A percentile compares a stretch with the other conserved stretches of the same genome.
Conservation (phyloP, 1,140 invertebrate genomes). For the Cyphomyrmex costatus region DNA sequence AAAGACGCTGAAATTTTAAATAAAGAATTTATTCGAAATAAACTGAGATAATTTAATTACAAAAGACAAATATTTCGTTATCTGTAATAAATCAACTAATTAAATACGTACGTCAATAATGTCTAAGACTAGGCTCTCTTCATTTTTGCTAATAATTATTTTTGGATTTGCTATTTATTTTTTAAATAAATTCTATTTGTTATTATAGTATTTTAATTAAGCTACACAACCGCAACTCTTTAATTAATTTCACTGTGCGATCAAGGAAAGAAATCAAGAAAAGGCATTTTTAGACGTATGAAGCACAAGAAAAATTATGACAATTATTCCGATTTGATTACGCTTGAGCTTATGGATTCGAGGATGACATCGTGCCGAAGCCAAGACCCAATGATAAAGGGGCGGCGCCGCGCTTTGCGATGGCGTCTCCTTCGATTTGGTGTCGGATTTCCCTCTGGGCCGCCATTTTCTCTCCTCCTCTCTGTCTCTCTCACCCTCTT, state of each 20-base stretch:
- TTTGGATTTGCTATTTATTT: neutral
- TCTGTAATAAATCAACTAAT: neutral
- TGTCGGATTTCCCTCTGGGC: slow-evolving; percentile 84
- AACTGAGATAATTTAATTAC: neutral
- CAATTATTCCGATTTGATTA: slow-evolving; percentile 38
- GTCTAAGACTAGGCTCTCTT: neutral
- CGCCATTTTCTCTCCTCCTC: slow-evolving; percentile 85
- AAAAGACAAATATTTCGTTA: neutral
- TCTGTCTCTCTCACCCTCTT: slow-evolving; percentile 61
- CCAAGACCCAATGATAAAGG: slow-evolving; percentile 82
- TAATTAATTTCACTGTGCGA: slow-evolving; percentile 1
- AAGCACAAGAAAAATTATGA: neutral
- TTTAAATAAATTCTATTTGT: neutral
- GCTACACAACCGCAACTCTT: neutral
- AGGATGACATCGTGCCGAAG: slow-evolving; percentile 58
- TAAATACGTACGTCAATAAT: neutral
- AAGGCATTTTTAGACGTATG: neutral
- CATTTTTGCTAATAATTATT: neutral
- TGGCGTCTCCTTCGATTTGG: slow-evolving; percentile 87
- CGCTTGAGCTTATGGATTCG: neutral
- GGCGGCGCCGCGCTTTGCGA: slow-evolving; percentile 85
- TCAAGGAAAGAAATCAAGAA: neutral
- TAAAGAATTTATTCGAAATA: neutral
- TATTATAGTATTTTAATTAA: neutral
- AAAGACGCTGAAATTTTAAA: neutral